Base-by-base conservation (phyloP, 1,140 invertebrate species). In the Zaprionus kolodkinae region DNA sequence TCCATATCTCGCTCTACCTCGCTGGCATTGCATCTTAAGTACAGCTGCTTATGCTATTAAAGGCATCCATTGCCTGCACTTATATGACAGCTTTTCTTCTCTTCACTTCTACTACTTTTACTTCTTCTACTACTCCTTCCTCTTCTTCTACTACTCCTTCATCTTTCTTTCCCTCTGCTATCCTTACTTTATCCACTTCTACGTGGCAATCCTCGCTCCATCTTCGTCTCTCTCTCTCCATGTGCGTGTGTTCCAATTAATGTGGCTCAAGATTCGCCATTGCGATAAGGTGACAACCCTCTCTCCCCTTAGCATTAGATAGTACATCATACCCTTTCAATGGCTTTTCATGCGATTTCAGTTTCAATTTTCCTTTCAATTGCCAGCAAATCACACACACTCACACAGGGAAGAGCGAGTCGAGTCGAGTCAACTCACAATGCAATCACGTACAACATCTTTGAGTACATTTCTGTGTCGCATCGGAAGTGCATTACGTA, bases 11-110 rank as follows among this genome's bases (percentile, higher is more conserved):
- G 12, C 33, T 9, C 0, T 30, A 15, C 11, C 6, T 30, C 50
- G n/a, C 11, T 12, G 0, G 21, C 56, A 55, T 5, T 13, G 38
- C 48, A 45, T 68, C 84, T 84, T 89, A 89, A 88, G 85, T 84
- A 81, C 73, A 66, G 45, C 83, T 84, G 77, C 84, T 80, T 84
- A 87, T 88, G 84, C 84, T 69, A 78, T 87, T 88, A 79, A 65
- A 84, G 64, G 68, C 73, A 80, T 78, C 77, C 67, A 70, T 33
- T 72, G 68, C 68, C 61, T 60, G 67, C 77, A 79, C 87, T 87
- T 76, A 87, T 40, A 74, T 83, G 77, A 52, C 61, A 79, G 80
- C 66, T 79, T 79, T 79, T 79, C 12, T 9, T 17, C 45, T 30
- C 4, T n/a, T n/a, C n/a, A n/a, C 27, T 30, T 30, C 27, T 30